These are phyloP conservation scores for Drosophila suboccidentalis DNA, from an alignment of 2,888 invertebrate species.

Conservation along the genomic window DNA sequence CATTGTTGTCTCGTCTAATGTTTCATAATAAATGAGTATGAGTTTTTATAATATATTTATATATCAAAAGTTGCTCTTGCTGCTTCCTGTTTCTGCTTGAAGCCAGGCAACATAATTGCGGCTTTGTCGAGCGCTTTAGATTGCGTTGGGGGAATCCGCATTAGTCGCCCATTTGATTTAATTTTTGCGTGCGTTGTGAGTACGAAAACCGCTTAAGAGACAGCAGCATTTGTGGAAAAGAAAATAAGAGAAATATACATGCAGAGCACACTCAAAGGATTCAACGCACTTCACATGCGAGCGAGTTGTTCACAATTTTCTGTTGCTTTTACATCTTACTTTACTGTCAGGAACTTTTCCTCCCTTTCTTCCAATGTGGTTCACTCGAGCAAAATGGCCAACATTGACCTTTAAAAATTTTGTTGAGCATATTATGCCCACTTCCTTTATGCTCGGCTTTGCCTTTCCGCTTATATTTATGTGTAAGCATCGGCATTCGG, in stretches of 20 bases:
- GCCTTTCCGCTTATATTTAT: slow-evolving; percentile 22
- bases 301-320: background rate
- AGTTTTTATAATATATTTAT: background rate
- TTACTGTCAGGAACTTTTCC: slow-evolving; percentile 1
- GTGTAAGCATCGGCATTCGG: slow-evolving; percentile 51
- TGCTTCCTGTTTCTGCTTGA: slow-evolving; percentile 8
- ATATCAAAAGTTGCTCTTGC: background rate
- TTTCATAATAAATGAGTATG: background rate
- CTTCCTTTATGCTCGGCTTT: slow-evolving; percentile 15
- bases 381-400: slow-evolving; percentile 57
- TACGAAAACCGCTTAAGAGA: slow-evolving; percentile 55
- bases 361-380: slow-evolving; percentile 4
- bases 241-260: slow-evolving; percentile 7
- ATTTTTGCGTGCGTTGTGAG: slow-evolving; percentile 17
- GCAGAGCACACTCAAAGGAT: slow-evolving; percentile 58
- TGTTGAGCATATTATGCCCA: slow-evolving; percentile 21
- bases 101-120: slow-evolving; percentile 55
- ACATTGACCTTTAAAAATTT: slow-evolving; percentile 41
- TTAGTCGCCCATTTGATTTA: slow-evolving; percentile 22
- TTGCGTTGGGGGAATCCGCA: background rate
- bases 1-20: slow-evolving; percentile 11
- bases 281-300: slow-evolving; percentile 40
- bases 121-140: slow-evolving; percentile 35
- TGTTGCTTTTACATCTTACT: slow-evolving; percentile 8
- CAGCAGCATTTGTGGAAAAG: slow-evolving; percentile 48